Conservation (phyloP, 2,113 vertebrate species). For the Lophius piscatorius region DNA sequence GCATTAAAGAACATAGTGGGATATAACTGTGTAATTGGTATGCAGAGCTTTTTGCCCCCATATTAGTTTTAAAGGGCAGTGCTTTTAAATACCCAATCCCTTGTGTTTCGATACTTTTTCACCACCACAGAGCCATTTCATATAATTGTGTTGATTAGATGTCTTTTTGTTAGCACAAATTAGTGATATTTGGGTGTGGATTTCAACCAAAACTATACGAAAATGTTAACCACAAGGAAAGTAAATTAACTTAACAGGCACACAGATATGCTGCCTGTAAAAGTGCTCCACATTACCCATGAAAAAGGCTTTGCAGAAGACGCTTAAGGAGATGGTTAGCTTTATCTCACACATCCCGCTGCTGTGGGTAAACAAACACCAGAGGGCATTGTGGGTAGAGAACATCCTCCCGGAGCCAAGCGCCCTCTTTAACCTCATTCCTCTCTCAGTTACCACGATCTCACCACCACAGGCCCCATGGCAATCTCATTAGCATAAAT, state of each 20-base stretch:
- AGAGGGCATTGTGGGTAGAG: slow-evolving; percentile 68
- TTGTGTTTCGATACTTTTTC: slow-evolving; percentile 10
- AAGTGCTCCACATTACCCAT: slow-evolving; percentile 21
- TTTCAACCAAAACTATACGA: too few relatives aligned
- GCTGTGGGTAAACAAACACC: slow-evolving; percentile 70
- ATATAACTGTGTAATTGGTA: slow-evolving; percentile 15
- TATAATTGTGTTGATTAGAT: slow-evolving; percentile 7
- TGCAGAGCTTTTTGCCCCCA: neutral
- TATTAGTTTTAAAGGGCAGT: slow-evolving; percentile 1
- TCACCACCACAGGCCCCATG: slow-evolving; percentile 50
- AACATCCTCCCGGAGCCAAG: slow-evolving; percentile 39
- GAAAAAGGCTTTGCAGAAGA: slow-evolving; percentile 44
- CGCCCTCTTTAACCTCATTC: slow-evolving; percentile 72
- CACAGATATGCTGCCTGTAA: slow-evolving; percentile 4
- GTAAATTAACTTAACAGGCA: slow-evolving; percentile 2
- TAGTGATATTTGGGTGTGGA: too few relatives aligned
- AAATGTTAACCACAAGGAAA: neutral
- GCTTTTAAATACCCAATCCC: slow-evolving; percentile 1
- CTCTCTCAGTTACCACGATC: slow-evolving; percentile 67
- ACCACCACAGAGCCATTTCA: neutral
- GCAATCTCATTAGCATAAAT: slow-evolving; percentile 73
- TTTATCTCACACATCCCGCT: slow-evolving; percentile 51
- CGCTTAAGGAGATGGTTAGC: slow-evolving; percentile 41
- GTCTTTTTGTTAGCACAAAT: too few relatives aligned
- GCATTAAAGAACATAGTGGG: neutral